Base-by-base conservation (phyloP, 2,888 invertebrate genomes). In the Amiota minor region DNA sequence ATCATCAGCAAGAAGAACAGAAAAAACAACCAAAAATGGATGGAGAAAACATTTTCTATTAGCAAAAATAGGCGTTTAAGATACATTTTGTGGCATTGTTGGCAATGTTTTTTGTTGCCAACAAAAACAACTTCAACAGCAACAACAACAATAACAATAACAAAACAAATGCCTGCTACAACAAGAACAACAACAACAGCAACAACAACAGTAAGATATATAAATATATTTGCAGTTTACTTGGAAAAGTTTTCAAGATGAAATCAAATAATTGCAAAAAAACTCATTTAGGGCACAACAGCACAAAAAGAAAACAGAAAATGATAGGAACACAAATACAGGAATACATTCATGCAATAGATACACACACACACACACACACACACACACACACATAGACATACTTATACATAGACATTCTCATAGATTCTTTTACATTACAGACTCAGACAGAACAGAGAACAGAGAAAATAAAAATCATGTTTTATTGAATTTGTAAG, bases 241-340 rank as follows among this genome's bases (percentile, higher is more conserved):
- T 74, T 75, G 70, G 76, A 72, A 75, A 78, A 79, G 76, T 80
- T 81, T 80, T 84, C 81, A 78, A 84, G 83, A 84, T 84, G 83
- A 84, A 84, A 84, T 84, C 86, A 84, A 84, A 86, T 84, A 86
- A 84, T 84, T 84, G 86, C 83, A 81, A 84, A 78, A 35, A 79
- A 84, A 84, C 84, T 85, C 84, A 83, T 85, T 83, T 85, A 75
- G 86, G 81, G 80, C 82, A 84, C 80, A 81, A 75, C 75, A 75
- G 72, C 75, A 76, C 16, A 67, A 76, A 14, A 64, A 74, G n/a
- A 70, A 75, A 59, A 6, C 35, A 35, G 35, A 35, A 35, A 35
- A 35, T 35, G 6, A 35, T 35, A 35, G 35, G 35, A 35, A 35
- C 35, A 35, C 35, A 35, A 35, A 35, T 35, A 35, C 35, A 35